phyloP scores from a whole-genome alignment of 2,888 invertebrate genomes.

The Allolobophora icterica region DNA sequence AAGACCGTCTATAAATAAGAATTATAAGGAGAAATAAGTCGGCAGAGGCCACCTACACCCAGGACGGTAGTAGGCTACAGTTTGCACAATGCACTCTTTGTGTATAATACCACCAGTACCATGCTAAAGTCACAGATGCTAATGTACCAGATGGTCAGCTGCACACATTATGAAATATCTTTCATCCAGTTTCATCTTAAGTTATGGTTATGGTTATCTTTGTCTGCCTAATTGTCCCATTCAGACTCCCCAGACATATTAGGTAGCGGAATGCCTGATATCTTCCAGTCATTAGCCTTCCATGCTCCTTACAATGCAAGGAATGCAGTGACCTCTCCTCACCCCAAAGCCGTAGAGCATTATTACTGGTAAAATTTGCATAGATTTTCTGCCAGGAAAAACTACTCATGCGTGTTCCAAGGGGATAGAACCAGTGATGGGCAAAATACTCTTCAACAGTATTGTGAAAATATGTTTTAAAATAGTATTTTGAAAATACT shows the following conservation, averaged over 20 bases:
- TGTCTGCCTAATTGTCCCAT: not conserved
- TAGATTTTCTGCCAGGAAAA: too few relatives aligned
- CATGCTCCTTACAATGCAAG: too few relatives aligned
- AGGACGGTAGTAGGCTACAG: not conserved
- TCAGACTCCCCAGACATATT: not conserved
- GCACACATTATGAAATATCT: not conserved
- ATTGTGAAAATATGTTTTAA: too few relatives aligned
- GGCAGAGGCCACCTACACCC: not conserved
- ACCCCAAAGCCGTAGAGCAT: not conserved
- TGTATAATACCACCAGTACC: not conserved
- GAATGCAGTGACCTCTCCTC: too few relatives aligned
- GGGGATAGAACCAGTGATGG: too few relatives aligned
- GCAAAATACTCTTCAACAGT: too few relatives aligned
- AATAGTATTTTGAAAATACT: too few relatives aligned
- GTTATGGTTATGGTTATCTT: too few relatives aligned
- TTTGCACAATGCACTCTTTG: not conserved
- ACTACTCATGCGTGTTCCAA: too few relatives aligned
- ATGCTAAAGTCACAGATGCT: not conserved
- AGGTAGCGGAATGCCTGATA: not conserved
- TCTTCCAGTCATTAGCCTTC: not conserved
- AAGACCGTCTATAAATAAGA: constrained; percentile 7
- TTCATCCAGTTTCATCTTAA: not conserved
- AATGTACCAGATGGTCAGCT: not conserved
- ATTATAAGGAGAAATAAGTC: not conserved
- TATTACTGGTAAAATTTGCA: too few relatives aligned